Evolutionary conservation across 2,888 invertebrate species (phyloP), one percentile per base, ranked within the genome.

Genomic region (Megamerina dolium): DNA sequence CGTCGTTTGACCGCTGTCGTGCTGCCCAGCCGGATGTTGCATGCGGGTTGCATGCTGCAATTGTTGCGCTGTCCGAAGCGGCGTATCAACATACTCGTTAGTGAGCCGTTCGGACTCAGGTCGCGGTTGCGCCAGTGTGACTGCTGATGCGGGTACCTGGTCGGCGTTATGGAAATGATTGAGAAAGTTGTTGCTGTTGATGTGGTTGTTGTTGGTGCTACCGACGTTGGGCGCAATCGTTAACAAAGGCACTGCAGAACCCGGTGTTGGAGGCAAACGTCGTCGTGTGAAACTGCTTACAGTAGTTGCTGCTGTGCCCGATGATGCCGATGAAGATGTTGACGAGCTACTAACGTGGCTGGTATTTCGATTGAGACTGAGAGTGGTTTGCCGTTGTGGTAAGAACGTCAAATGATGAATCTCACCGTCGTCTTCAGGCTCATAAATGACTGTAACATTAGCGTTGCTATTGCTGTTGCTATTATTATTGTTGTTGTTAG

Each of bases 41-140:
- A 68, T 63, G 48, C 73, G 74, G 57, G 72, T 71, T 54, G 73
- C 71, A 64, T 75, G 75, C 60, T 75, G 73, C 45, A 46, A 21
- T 20, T 47, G 45, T 44, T 56, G 58, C 48, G 75, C 73, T 48
- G 72, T 77, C 66, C 79, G 79, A 65, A 83, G 77, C 57, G 85
- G 90, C 56, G 89, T 87, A 73, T 93, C 93, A 75, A 93, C 90
- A 79, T 93, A 93, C 73, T 92, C 90, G 78, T 93, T 93, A 71
- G 83, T 82, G 70, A 83, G 81, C 67, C 92, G 80, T 70, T 90
- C 90, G 68, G 80, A 81, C 73, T 87, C 87, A 60, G 91, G 90
- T 69, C 92, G 79, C 59, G 91, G 91, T 72, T 77, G 76, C 64
- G 77, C 78, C 64, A 77, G 71, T 56, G 77, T 75, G 66, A 74